Conservation (phyloP, 2,113 vertebrate species). For the Sitta europaea region DNA sequence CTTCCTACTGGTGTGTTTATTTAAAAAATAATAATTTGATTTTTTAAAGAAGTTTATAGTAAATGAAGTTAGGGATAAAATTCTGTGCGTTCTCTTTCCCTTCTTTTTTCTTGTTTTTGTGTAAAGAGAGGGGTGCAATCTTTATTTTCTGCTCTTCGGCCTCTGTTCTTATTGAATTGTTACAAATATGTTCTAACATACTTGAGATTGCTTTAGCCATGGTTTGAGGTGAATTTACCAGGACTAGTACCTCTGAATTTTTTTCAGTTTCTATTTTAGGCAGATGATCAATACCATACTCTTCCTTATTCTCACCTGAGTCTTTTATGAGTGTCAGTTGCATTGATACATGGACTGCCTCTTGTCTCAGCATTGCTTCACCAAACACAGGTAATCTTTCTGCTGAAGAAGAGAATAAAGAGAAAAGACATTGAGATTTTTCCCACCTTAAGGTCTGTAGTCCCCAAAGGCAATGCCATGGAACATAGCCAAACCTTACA, state of each 20-base stretch:
- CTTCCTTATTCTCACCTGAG: neutral
- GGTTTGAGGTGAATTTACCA: neutral
- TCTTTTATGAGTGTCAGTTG: neutral
- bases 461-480: neutral
- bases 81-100: neutral
- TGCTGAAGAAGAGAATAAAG: neutral
- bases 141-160: neutral
- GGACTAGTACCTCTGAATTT: neutral
- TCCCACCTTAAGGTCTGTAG: neutral
- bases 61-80: neutral
- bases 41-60: neutral
- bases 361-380: too few species aligned
- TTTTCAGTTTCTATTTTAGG: neutral
- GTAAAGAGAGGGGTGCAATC: neutral
- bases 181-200: neutral
- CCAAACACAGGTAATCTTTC: neutral
- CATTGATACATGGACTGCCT: too few species aligned
- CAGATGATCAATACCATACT: neutral
- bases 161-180: neutral
- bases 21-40: neutral
- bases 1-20: neutral
- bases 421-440: neutral
- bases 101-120: neutral
- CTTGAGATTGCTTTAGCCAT: neutral
- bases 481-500: neutral